Conservation (phyloP, 1,140 invertebrate genomes). For the Riptortus pedestris region DNA sequence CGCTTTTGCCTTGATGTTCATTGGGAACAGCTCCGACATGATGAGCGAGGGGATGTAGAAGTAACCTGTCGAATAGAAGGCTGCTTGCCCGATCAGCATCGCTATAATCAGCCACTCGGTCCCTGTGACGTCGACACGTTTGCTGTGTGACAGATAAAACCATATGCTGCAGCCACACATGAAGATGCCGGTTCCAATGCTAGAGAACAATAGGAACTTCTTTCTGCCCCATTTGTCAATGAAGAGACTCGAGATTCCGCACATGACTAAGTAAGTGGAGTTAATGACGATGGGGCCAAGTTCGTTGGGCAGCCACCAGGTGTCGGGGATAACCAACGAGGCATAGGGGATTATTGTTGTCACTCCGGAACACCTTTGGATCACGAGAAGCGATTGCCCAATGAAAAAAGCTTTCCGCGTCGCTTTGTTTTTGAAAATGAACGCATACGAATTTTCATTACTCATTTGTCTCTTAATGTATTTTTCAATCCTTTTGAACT, state of each 20-base stretch:
- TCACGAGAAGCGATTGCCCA: background rate
- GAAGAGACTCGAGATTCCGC: background rate
- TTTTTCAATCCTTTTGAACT: background rate
- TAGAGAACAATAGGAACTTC: background rate
- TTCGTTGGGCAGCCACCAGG: background rate
- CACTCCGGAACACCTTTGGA: background rate
- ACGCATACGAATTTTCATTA: background rate
- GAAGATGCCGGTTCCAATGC: background rate
- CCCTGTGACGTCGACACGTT: background rate
- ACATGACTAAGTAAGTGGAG: background rate
- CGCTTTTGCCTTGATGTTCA: background rate
- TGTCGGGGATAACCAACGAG: background rate
- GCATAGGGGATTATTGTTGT: background rate
- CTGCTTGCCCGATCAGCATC: background rate
- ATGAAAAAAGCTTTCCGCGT: background rate
- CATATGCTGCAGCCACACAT: background rate
- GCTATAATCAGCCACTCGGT: background rate
- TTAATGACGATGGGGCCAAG: background rate
- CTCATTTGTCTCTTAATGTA: background rate
- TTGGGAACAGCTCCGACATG: conserved; percentile 1
- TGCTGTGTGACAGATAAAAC: background rate
- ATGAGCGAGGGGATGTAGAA: background rate
- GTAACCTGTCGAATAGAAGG: background rate
- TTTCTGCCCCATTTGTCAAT: background rate
- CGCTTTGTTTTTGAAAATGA: background rate